These are phyloP conservation scores for Pleuronectes platessa DNA, from an alignment of 2,113 vertebrate species.

Conservation along the genomic window DNA sequence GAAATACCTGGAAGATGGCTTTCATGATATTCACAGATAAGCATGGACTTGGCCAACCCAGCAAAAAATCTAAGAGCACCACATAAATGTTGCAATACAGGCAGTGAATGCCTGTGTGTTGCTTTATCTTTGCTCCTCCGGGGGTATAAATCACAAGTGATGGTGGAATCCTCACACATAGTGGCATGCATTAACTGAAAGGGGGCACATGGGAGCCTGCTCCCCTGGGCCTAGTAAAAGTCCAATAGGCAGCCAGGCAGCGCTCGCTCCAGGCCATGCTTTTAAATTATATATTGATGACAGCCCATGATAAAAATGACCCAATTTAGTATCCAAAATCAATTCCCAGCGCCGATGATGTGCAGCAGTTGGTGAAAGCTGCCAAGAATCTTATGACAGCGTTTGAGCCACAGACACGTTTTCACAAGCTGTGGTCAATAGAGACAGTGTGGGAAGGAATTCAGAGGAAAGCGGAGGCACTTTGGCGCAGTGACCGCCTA, in stretches of 20 bases:
- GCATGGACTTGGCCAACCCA: conserved; percentile 12
- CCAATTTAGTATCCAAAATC: conserved; percentile 75
- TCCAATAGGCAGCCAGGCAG: conserved; percentile 50
- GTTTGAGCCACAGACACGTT: conserved; percentile 67
- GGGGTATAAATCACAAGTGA: conserved; percentile 54
- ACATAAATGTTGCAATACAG: conserved; percentile 40
- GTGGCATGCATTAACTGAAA: conserved; percentile 64
- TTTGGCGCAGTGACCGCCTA: conserved; percentile 48
- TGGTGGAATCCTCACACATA: conserved; percentile 57
- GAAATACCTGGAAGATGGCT: conserved; percentile 19
- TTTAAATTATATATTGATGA: conserved; percentile 75
- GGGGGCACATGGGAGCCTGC: conserved; percentile 42
- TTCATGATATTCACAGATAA: conserved; percentile 43
- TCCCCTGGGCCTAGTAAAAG: conserved; percentile 58
- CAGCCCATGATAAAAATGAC: conserved; percentile 73
- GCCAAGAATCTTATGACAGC: conserved; percentile 62
- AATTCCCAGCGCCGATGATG: conserved; percentile 61
- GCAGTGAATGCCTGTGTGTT: conserved; percentile 37
- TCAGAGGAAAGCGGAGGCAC: conserved; percentile 36
- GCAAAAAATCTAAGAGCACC: conserved; percentile 10
- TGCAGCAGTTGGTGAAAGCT: conserved; percentile 35
- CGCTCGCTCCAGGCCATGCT: conserved; percentile 44
- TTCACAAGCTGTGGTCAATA: conserved; percentile 65
- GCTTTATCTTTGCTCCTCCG: conserved; percentile 46
- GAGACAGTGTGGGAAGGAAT: conserved; percentile 42